Evolutionary conservation across 2,113 vertebrate genomes (phyloP), one percentile per base, ranked within the genome.

Genomic region (Corapipo altera): DNA sequence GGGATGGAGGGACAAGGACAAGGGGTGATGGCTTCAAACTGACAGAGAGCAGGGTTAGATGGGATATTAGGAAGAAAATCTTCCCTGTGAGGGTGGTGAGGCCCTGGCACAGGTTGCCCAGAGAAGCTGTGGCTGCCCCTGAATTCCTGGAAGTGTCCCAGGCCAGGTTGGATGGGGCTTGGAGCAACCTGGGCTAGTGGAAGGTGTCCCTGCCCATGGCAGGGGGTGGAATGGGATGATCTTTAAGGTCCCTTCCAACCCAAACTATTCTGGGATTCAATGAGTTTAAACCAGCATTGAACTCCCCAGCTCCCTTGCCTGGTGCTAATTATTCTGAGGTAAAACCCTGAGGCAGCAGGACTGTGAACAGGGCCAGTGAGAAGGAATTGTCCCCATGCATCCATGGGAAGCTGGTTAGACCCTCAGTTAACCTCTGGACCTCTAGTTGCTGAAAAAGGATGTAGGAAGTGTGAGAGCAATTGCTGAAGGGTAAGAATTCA

Each of bases 151-250:
- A 6, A 82, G 37, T 67, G 77, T 2, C 52, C 87, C 23, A 46
- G 54, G 28, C 28, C 61, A 89, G 77, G 61, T 0, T 88, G 76
- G 67, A 35, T 11, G 11, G n/a, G 20, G 48, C 11, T 84, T 10
- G 69, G 28, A 81, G 52, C 69, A 19, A 7, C 52, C 87, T 74
- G 77, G 77, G 1, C 19, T n/a, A 37, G 28, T 46, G 52, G 37
- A 0, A 89, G 33, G 23, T n/a, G 87, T 59, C 61, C 39, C 52
- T 82, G 69, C 22, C 52, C 44, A 58, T 33, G 37, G 69, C 43
- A 19, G 22, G 18, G 14, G 32, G 27, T 48, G 51, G 17, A 0
- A 28, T 0, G 8, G 8, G 32, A 1, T 24, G 32, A 0, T 0
- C 0, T 58, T 51, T 28, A 5, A 33, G 3, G 4, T 37, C 10